Evolutionary conservation across 2,113 vertebrate genomes (phyloP).

Genomic region (Formicarius rufipectus): DNA sequence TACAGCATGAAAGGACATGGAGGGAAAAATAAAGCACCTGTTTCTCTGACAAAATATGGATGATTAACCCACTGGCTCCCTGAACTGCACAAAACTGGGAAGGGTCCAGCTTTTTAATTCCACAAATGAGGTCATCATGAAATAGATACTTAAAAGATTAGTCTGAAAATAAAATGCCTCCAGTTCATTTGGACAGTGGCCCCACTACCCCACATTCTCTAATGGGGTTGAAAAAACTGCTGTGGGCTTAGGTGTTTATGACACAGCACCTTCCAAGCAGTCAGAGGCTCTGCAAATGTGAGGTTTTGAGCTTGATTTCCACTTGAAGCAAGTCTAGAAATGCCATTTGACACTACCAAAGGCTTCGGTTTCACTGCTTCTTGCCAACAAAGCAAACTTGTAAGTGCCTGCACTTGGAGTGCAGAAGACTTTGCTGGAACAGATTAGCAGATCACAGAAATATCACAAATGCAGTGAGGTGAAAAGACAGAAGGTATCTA

Average conservation of each 20-base stretch:
- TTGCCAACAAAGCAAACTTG: neutral
- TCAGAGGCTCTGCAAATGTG: neutral
- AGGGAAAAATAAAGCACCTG: neutral
- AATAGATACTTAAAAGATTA: neutral
- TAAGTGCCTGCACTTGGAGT: neutral
- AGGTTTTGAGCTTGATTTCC: neutral
- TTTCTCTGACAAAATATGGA: neutral
- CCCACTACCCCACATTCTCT: neutral
- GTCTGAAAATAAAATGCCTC: neutral
- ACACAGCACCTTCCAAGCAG: neutral
- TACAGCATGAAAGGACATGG: neutral
- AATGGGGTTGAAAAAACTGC: neutral
- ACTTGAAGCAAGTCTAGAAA: neutral
- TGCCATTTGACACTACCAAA: neutral
- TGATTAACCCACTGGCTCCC: neutral
- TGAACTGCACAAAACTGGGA: neutral
- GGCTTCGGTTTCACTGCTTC: neutral
- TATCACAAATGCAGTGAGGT: neutral
- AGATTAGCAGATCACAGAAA: constrained; percentile 13
- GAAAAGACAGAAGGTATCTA: constrained; percentile 46
- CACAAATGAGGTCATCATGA: neutral
- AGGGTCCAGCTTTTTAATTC: neutral
- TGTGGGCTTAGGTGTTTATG: neutral
- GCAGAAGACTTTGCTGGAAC: neutral
- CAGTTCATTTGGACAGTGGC: neutral